Evolutionary conservation across 2,113 vertebrate species (phyloP), one percentile per base, ranked within the genome.

Genomic region (Anarhynchus alexandrinus): DNA sequence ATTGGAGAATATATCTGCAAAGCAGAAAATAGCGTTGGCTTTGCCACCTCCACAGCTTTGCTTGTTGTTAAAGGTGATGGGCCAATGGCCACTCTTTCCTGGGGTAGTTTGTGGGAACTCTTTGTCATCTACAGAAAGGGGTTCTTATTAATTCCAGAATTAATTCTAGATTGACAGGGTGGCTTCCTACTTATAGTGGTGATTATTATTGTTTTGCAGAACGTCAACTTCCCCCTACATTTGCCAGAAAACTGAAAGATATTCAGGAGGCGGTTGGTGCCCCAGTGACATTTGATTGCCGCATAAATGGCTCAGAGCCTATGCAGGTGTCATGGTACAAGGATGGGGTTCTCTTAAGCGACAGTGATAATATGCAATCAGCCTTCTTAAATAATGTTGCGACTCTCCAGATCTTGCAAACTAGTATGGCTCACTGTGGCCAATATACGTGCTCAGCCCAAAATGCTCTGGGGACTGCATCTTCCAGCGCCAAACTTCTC

Each of bases 251-350:
- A 96, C 98, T 99, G 83, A 99, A 98, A 92, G 99, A 99, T 87
- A 98, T 99, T 77, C 99, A 99, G 42, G 99, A 99, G 95, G 99
- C 96, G 0, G 97, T 99, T 93, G 99, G 99, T 65, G 98, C 98
- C 58, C 96, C 98, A 1, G 98, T 99, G 69, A 98, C 98, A 5
- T 99, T 99, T 86, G 99, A 99, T 97, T 99, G 99, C 88, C 99
- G 99, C 12, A 98, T 99, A 52, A 98, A 98, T 65, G 99, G 99
- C 94, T 99, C 99, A 12, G 99, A 99, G 40, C 99, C 99, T 86
- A 97, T 99, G 69, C 98, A 99, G 58, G 98, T 99, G 61, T 99
- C 98, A 78, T 99, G 99, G 99, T 98, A 99, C 96, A 99, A 99
- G 93, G 99, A 99, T 30, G 98, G 99, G 38, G 97, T 98, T 84